phyloP scores from a whole-genome alignment of 2,888 invertebrate genomes.

The Chymomyza caudatula region DNA sequence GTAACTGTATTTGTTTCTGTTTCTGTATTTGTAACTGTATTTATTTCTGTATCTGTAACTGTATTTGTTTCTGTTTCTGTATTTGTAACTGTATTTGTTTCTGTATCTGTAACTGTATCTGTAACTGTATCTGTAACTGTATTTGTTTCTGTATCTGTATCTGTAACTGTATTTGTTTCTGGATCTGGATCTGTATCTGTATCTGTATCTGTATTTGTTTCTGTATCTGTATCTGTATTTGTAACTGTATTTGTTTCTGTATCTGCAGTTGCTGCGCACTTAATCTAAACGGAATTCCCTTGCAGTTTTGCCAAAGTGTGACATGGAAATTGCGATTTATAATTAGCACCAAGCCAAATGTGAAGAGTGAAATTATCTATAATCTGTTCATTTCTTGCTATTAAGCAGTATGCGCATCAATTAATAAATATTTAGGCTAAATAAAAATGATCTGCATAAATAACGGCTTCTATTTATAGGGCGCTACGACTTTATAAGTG shows the following conservation, averaged over 20 bases:
- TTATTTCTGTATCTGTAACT: too few species aligned
- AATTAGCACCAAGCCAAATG: not conserved
- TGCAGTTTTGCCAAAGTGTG: not conserved
- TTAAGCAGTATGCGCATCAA: conserved; percentile 30
- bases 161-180: too few species aligned
- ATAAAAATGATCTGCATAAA: not conserved
- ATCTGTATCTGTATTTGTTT: not conserved
- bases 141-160: too few species aligned
- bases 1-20: too few species aligned
- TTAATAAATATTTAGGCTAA: conserved; percentile 22
- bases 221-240: not conserved
- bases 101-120: too few species aligned
- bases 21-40: too few species aligned
- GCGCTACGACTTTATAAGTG: not conserved
- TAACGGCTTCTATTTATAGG: not conserved
- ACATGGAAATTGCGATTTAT: not conserved
- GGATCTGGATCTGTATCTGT: not conserved
- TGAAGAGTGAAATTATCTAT: conserved; percentile 9
- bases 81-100: too few species aligned
- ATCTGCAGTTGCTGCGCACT: not conserved
- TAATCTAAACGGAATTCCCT: not conserved
- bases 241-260: too few species aligned
- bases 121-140: too few species aligned
- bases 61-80: too few species aligned
- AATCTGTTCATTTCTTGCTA: conserved; percentile 25